These are phyloP conservation scores for Ethmia dodecea DNA, from an alignment of 2,888 invertebrate genomes.

Conservation along the genomic window DNA sequence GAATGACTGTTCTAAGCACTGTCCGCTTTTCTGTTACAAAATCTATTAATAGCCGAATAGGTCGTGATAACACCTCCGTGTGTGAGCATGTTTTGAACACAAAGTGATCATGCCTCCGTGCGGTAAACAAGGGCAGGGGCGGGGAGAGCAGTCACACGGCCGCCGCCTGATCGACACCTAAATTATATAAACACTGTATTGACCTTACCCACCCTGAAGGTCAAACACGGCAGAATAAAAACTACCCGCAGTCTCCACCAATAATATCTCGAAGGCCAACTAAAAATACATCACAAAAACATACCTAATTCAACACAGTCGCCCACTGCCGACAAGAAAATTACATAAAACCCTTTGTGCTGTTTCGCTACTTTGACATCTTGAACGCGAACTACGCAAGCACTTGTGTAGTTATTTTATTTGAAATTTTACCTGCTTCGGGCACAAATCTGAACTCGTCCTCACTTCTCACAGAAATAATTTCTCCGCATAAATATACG, in stretches of 20 bases:
- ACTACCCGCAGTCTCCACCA: conserved; percentile 19
- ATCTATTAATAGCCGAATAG: conserved; percentile 40
- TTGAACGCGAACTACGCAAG: no score
- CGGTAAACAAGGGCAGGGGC: conserved; percentile 38
- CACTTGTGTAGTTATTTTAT: no score
- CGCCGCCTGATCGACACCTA: conserved; percentile 27
- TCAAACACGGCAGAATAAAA: conserved; percentile 31
- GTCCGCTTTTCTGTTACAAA: conserved; percentile 22
- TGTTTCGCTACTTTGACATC: background rate
- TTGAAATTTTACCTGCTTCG: no score
- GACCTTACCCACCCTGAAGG: conserved; percentile 63
- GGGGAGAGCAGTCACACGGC: conserved; percentile 32
- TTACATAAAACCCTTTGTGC: conserved; percentile 17
- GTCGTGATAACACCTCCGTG: conserved; percentile 32
- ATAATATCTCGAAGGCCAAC: no score
- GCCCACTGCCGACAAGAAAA: conserved; percentile 13
- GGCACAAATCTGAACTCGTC: no score
- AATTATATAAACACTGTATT: conserved; percentile 55
- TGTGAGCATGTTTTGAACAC: conserved; percentile 29
- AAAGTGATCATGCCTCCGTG: conserved; percentile 15
- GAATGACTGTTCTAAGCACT: no score
- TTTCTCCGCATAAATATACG: conserved; percentile 23
- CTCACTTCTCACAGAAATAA: no score
- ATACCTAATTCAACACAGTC: conserved; percentile 18
- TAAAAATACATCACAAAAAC: conserved; percentile 23